Evolutionary conservation across 2,888 invertebrate genomes (phyloP).

Genomic region (Rhingia rostrata): DNA sequence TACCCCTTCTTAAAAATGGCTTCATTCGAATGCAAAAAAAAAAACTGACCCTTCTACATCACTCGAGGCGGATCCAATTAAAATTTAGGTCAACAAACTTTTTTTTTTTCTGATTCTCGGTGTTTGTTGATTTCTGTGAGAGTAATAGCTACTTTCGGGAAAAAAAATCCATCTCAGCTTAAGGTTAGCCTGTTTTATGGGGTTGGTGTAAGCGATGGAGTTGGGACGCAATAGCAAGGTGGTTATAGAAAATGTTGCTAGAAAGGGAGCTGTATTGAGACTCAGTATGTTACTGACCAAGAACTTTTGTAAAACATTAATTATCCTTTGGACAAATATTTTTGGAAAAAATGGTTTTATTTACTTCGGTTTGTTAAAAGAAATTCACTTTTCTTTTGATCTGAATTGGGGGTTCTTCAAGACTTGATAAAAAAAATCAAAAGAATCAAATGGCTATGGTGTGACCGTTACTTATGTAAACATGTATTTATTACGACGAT

Average conservation of each 20-base stretch:
- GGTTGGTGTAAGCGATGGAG: neutral
- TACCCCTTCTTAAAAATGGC: neutral
- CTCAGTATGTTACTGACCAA: slow-evolving; percentile 10
- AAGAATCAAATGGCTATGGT: too few relatives aligned
- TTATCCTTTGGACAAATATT: slow-evolving; percentile 50
- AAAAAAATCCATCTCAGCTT: slow-evolving; percentile 39
- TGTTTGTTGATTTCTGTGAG: slow-evolving; percentile 48
- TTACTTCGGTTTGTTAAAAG: neutral
- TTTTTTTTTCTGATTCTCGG: slow-evolving; percentile 36
- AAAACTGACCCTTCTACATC: slow-evolving; percentile 71
- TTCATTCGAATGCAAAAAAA: slow-evolving; percentile 39
- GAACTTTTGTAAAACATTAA: slow-evolving; percentile 55
- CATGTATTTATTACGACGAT: too few relatives aligned
- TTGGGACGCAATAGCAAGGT: slow-evolving; percentile 34
- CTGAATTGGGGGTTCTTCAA: neutral
- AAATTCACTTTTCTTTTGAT: neutral
- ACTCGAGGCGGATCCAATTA: slow-evolving; percentile 69
- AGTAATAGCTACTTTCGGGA: slow-evolving; percentile 23
- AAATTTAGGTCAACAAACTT: slow-evolving; percentile 70
- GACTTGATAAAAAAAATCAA: too few relatives aligned
- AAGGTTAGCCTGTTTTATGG: slow-evolving; percentile 28
- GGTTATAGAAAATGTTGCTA: neutral
- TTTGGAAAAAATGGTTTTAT: neutral
- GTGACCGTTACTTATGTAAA: too few relatives aligned
- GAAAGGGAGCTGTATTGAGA: neutral